Evolutionary conservation across 2,888 invertebrate genomes (phyloP), one percentile per base, ranked within the genome.

Genomic region (Hetaerina titia): DNA sequence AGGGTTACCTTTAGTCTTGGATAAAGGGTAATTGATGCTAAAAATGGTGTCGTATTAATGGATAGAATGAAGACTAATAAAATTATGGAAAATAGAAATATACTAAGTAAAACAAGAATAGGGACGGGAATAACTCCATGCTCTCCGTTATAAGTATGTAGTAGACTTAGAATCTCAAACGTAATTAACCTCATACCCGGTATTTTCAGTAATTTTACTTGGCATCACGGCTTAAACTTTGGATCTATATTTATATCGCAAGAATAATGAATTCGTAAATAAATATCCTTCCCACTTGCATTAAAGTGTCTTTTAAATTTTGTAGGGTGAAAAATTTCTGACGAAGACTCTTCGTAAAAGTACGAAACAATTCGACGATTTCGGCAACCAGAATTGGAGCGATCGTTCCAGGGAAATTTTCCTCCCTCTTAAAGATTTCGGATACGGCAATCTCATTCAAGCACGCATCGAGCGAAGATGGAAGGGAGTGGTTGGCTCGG

Each of bases 361-460:
- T 5, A 11, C 81, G 81, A 81, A 81, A 81, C 81, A 81, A 81
- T 81, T 15, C 9, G 13, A 31, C 22, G 69, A 69, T 69, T 69
- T 25, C 81, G 9, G 25, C 31, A 31, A 31, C 31, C 81, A 15
- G 81, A 81, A 25, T 81, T 31, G 81, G 31, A 15, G 31, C 45
- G 9, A 69, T 69, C n/a, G 69, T 15, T 81, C 81, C 31, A 7
- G 8, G 69, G 69, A 69, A 69, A 69, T 81, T 81, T 22, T 31
- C 13, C 31, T 13, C 31, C 81, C 31, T 31, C 31, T 81, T 81
- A 81, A 31, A 81, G 81, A 31, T 81, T 81, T 81, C 81, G 81
- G 81, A 81, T 81, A 81, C 81, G 31, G 81, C 81, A 31, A 81
- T 81, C 81, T 81, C 81, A 81, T 81, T 81, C 81, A 31, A 81